phyloP scores from a whole-genome alignment of 2,113 vertebrate genomes.

The Melanocharis versteri region DNA sequence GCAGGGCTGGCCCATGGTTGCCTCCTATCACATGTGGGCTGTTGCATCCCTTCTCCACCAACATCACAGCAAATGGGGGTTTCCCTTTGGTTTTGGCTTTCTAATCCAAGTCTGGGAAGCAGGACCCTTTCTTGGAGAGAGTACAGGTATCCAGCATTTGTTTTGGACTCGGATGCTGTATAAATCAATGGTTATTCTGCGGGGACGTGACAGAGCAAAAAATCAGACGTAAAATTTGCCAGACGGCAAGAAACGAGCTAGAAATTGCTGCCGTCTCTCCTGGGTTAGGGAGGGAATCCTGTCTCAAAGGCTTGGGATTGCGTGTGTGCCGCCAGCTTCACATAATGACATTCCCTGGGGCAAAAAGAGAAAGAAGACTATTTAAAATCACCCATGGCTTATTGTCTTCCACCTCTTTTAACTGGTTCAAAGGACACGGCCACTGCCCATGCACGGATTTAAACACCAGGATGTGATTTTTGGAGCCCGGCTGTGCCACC shows the following conservation, averaged over 20 bases:
- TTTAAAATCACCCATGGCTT: background rate
- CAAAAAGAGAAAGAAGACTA: background rate
- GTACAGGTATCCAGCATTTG: conserved; percentile 33
- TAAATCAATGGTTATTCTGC: conserved; percentile 16
- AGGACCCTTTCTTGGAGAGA: conserved; percentile 24
- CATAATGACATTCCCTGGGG: background rate
- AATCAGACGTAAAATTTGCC: conserved; percentile 24
- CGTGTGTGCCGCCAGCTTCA: background rate
- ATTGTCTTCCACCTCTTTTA: background rate
- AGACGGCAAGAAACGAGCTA: background rate
- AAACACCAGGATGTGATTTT: background rate
- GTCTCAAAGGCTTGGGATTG: background rate
- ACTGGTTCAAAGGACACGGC: background rate
- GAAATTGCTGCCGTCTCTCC: background rate
- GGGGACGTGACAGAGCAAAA: conserved; percentile 28
- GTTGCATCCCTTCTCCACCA: background rate
- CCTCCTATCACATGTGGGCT: background rate
- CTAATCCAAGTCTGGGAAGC: background rate
- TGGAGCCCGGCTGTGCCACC: background rate
- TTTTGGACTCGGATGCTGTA: background rate
- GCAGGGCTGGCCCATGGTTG: background rate
- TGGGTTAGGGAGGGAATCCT: background rate
- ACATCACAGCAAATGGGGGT: background rate
- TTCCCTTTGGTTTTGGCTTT: background rate
- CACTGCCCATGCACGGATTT: accelerated